Evolutionary conservation across 2,113 vertebrate species (phyloP), one percentile per base, ranked within the genome.

Genomic region (Bos indicus): DNA sequence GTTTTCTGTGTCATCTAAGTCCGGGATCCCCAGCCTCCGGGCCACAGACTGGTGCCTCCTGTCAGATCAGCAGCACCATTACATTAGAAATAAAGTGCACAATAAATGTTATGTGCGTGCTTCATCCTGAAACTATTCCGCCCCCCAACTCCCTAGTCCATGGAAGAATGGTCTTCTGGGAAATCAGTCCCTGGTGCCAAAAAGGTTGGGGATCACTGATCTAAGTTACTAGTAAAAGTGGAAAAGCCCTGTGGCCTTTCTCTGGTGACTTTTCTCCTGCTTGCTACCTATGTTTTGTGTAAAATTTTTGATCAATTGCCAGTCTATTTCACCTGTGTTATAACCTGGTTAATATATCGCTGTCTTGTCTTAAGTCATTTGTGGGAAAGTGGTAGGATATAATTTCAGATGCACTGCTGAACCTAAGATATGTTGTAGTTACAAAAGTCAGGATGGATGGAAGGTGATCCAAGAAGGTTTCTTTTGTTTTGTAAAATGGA

Each of bases 1-100:
- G 62, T 95, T 96, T 96, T 97, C 59, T 92, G 28, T 88, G 51
- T 86, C 62, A 81, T 67, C 26, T 90, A 92, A 96, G n/a, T 71
- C 74, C 46, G 7, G 74, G 43, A 25, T 46, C 74, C 74, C 74
- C 43, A 78, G 46, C 25, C 43, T 46, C 74, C 0, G 0, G 25
- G 14, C 74, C 14, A 48, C 17, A 9, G 64, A 67, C 64, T 67
- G 64, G 64, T 67, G 36, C 8, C 7, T 67, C 33, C 1, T 60
- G 57, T 60, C 25, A 28, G 23, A 60, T 16, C 17, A 67, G 1
- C 33, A 36, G 33, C 16, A 67, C 10, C 25, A 60, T 60, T 12
- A 28, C 25, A 60, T 60, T 60, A 60, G 57, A 28, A 60, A 28
- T 28, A 60, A 60, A 60, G 57, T 60, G 57, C 57, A 60, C 57